phyloP scores from a whole-genome alignment of 2,113 vertebrate genomes.

The Platichthys flesus region DNA sequence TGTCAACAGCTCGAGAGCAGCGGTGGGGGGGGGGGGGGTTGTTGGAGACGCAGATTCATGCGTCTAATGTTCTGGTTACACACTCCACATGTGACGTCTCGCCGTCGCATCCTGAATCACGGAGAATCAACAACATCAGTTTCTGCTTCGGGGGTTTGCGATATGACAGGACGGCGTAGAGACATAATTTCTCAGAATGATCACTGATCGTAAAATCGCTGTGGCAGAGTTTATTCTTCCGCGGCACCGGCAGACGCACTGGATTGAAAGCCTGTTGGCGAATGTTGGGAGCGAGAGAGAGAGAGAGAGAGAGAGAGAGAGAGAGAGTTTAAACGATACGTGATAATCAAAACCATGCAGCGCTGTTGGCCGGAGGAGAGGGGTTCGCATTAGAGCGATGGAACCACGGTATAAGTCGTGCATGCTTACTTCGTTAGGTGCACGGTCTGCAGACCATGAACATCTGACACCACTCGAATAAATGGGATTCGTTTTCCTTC shows the following conservation, averaged over 20 bases:
- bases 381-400: slow-evolving; percentile 27
- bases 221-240: slow-evolving; percentile 52
- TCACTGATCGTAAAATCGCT: slow-evolving; percentile 52
- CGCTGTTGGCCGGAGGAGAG: slow-evolving; percentile 38
- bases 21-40: neutral
- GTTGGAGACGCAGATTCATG: neutral
- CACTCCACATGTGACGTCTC: slow-evolving; percentile 21
- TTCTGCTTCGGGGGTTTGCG: neutral
- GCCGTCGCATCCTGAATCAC: slow-evolving; percentile 20
- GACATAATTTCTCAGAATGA: slow-evolving; percentile 71
- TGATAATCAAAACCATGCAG: slow-evolving; percentile 73
- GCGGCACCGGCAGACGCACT: slow-evolving; percentile 36
- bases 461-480: slow-evolving; percentile 63
- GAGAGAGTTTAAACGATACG: slow-evolving; percentile 58
- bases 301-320: slow-evolving; percentile 30
- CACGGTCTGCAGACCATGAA: slow-evolving; percentile 51
- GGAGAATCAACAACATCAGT: slow-evolving; percentile 30
- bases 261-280: slow-evolving; percentile 65
- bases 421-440: slow-evolving; percentile 54
- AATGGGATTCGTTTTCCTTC: slow-evolving; percentile 63
- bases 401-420: slow-evolving; percentile 38
- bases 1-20: slow-evolving; percentile 40
- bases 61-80: slow-evolving; percentile 11
- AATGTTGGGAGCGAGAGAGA: slow-evolving; percentile 10
- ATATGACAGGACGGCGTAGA: slow-evolving; percentile 43